These are phyloP conservation scores for Pogonognathellus flavescens DNA, from an alignment of 1,140 invertebrate species.

Conservation along the genomic window DNA sequence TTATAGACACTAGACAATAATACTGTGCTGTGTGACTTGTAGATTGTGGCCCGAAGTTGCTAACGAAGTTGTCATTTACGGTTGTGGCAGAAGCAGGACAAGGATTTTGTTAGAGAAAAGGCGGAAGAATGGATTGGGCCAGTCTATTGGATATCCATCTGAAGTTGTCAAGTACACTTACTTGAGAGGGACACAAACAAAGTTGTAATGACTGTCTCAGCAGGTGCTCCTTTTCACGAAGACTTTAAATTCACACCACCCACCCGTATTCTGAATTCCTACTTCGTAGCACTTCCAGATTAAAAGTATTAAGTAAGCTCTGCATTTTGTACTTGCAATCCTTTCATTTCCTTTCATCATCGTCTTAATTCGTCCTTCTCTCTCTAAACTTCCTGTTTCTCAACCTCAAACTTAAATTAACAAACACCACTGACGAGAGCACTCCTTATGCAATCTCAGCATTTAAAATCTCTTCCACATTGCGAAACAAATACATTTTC, in stretches of 20 bases:
- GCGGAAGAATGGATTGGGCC: background rate
- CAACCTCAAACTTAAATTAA: background rate
- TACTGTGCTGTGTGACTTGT: too few species aligned
- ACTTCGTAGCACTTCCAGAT: background rate
- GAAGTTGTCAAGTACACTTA: slow-evolving; percentile 59
- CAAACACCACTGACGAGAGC: background rate
- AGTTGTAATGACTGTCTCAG: slow-evolving; percentile 65
- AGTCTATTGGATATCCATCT: slow-evolving; percentile 54
- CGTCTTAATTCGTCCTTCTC: too few species aligned
- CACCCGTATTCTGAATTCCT: background rate
- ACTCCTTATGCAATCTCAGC: background rate
- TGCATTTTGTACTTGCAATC: background rate
- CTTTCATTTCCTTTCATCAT: background rate
- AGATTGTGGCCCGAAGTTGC: background rate
- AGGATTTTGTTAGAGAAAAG: background rate
- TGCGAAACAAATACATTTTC: background rate
- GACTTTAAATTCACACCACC: slow-evolving; percentile 43
- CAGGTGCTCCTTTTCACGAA: slow-evolving; percentile 61
- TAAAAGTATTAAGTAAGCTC: background rate
- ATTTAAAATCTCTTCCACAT: background rate
- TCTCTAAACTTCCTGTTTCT: too few species aligned
- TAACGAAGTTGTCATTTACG: background rate
- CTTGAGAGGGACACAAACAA: slow-evolving; percentile 61
- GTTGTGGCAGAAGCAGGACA: background rate
- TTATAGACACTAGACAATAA: too few species aligned